Evolutionary conservation across 1,140 invertebrate genomes (phyloP).

Genomic region (Drosophila ficusphila): DNA sequence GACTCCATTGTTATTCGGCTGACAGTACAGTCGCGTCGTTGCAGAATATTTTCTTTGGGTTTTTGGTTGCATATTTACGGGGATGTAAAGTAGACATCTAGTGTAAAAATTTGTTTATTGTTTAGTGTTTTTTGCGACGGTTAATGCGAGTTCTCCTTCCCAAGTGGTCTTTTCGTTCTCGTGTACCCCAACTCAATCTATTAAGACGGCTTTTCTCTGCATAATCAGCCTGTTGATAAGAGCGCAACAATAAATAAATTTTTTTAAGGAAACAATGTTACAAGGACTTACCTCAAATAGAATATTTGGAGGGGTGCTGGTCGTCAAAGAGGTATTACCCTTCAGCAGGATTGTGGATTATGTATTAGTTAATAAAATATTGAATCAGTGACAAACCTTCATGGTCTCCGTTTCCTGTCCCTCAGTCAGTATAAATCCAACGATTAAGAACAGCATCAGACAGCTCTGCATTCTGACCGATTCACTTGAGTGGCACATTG

Average conservation of each 20-base stretch:
- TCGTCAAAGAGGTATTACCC: background rate
- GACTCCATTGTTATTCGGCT: background rate
- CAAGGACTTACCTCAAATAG: background rate
- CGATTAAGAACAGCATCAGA: background rate
- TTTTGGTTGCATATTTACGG: slow-evolving; percentile 11
- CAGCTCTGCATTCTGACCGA: slow-evolving; percentile 1
- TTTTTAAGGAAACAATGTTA: too few relatives aligned
- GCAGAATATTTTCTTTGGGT: background rate
- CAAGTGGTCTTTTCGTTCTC: background rate
- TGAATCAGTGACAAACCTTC: background rate
- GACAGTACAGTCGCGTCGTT: slow-evolving; percentile 10
- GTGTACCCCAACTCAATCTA: background rate
- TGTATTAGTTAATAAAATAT: too few relatives aligned
- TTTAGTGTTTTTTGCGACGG: background rate
- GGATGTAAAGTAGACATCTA: background rate
- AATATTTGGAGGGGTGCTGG: background rate
- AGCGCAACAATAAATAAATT: rapidly evolving
- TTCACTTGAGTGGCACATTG: background rate
- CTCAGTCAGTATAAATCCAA: background rate
- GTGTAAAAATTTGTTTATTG: background rate
- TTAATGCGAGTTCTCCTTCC: background rate
- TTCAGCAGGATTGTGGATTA: too few relatives aligned
- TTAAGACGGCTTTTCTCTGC: background rate
- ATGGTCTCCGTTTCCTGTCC: background rate
- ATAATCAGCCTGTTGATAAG: background rate